Evolutionary conservation across 2,797 vertebrate genomes (phyloP).

Genomic region (Chloroceryle inda): DNA sequence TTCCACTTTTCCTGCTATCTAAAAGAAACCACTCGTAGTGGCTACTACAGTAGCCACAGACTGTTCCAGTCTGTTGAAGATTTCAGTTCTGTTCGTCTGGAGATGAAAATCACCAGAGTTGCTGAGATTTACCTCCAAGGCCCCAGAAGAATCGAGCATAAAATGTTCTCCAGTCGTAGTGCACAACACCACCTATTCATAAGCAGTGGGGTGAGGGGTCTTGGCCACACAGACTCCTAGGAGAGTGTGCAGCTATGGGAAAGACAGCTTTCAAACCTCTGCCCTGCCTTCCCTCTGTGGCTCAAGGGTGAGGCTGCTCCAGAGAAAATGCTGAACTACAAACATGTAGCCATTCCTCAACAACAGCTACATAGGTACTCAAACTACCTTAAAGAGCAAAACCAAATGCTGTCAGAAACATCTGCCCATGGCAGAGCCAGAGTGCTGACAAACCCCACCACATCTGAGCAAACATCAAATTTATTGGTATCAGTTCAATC

Average conservation of each 20-base stretch:
- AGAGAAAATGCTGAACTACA: neutral
- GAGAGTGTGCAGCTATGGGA: neutral
- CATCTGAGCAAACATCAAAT: neutral
- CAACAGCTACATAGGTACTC: neutral
- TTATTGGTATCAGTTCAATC: neutral
- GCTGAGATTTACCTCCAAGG: neutral
- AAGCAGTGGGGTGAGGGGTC: neutral
- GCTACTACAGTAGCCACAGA: neutral
- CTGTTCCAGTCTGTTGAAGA: neutral
- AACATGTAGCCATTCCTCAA: neutral
- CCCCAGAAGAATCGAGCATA: neutral
- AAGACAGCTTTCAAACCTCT: neutral
- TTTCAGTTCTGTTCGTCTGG: neutral
- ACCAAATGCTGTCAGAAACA: neutral
- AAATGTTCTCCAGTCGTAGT: neutral
- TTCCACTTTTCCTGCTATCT: neutral
- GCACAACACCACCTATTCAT: neutral
- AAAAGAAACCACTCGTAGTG: neutral
- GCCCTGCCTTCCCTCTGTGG: neutral
- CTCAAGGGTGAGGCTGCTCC: neutral
- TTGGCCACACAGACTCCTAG: too few relatives aligned
- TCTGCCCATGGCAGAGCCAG: neutral
- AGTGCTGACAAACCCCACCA: neutral
- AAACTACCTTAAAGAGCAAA: neutral
- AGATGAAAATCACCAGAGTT: neutral